Evolutionary conservation across 2,888 invertebrate genomes (phyloP), one percentile per base, ranked within the genome.

Genomic region (Linyphia triangularis): DNA sequence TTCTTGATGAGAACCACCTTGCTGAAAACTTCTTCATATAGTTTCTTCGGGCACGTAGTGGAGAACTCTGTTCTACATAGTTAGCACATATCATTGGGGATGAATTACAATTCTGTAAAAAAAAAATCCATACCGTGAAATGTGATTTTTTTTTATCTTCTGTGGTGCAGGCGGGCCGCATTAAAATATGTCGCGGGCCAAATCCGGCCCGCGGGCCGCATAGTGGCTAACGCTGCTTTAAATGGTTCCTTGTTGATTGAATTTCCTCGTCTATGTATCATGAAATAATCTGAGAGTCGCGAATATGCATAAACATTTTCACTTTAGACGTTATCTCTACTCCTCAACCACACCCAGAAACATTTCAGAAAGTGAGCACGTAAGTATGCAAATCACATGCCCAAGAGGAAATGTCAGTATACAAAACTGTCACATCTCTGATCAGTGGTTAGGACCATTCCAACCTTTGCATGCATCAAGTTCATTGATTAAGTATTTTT

Each of bases 391-490:
- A 22, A 73, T 57, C 73, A 73, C 57, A 30, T 30, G 13, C 51
- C 33, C 19, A 59, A 73, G 57, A 73, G 59, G 73, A 73, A 73
- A 73, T 73, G 59, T 19, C 59, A 73, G 57, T 30, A 30, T 57
- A 73, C 57, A 28, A 59, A 57, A 59, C 70, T 70, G 70, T 70
- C 70, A 70, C 16, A 9, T 40, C 24, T n/a, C 40, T n/a, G n/a
- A 30, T 30, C 57, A 59, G 73, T 24, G 19, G 73, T 59, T 72
- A 57, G 51, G 26, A 28, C 73, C n/a, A 57, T 30, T 30, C 30
- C n/a, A 43, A 7, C 6, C 30, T 73, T 73, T 16, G 26, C 19
- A 6, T 26, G 26, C 57, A 59, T 57, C 28, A 22, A 30, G 19
- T 10, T 22, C 33, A 30, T 30, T 63, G 28, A 7, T 26, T 26